A percentile compares a stretch with the other conserved stretches of the same genome.
phyloP scores from a whole-genome alignment of 2,113 vertebrate species.

The Donacobius atricapilla region DNA sequence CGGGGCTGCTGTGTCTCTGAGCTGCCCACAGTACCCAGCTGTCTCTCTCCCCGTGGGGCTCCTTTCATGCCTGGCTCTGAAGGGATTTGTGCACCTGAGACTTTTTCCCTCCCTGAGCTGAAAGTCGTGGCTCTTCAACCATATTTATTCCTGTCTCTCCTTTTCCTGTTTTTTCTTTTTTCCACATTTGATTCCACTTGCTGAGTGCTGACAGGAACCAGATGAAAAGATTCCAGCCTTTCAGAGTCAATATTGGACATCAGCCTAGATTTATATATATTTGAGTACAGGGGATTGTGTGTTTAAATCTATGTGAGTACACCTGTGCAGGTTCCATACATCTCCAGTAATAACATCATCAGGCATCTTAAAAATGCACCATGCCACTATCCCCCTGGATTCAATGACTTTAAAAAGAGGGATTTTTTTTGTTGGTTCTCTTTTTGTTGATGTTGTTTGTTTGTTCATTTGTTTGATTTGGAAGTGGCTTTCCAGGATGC shows the following conservation, averaged over 20 bases:
- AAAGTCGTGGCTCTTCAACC: not conserved
- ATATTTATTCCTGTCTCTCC: not conserved
- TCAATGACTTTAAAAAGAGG: not conserved
- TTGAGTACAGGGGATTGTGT: not conserved
- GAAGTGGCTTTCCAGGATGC: not conserved
- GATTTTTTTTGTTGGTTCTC: not conserved
- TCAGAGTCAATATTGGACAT: not conserved
- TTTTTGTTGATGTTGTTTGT: not conserved
- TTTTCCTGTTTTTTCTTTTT: not conserved
- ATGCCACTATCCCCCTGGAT: not conserved
- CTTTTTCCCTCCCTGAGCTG: not conserved
- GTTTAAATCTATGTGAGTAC: not conserved
- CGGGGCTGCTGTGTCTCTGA: not conserved
- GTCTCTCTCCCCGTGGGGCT: not conserved
- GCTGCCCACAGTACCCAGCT: not conserved
- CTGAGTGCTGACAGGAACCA: not conserved
- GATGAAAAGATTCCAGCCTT: not conserved
- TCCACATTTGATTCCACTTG: not conserved
- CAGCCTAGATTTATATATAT: not conserved
- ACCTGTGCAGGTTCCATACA: not conserved
- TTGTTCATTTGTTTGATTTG: not conserved
- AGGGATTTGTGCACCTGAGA: not conserved
- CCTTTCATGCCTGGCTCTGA: constrained; percentile 12
- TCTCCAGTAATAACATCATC: not conserved
- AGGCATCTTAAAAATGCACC: not conserved